Conservation (phyloP, 1,140 invertebrate species). For the Pachyrhynchus sulphureomaculatus region DNA sequence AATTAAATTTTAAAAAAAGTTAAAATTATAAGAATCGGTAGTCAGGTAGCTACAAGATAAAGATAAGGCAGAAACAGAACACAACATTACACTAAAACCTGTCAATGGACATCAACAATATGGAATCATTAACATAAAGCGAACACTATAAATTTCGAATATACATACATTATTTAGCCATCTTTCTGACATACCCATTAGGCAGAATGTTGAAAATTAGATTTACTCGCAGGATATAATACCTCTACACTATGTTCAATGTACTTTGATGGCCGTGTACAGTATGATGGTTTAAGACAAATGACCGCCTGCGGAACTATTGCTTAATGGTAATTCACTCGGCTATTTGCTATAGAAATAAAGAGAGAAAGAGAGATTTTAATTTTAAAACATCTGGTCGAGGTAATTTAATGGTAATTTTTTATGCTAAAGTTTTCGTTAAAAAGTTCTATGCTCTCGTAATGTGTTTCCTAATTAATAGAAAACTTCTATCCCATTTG, state of each 20-base stretch:
- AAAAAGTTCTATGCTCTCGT: too few species aligned
- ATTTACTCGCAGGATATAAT: slow-evolving; percentile 6
- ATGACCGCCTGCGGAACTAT: slow-evolving; percentile 1
- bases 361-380: background rate
- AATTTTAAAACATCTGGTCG: slow-evolving; percentile 2
- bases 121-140: slow-evolving; percentile 1
- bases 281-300: background rate
- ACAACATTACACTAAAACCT: too few species aligned
- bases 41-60: too few species aligned
- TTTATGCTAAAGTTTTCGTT: too few species aligned
- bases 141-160: slow-evolving; percentile 3
- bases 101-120: background rate
- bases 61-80: too few species aligned
- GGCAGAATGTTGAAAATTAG: slow-evolving; percentile 2
- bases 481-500: too few species aligned
- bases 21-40: too few species aligned
- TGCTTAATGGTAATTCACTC: background rate
- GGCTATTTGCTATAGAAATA: background rate
- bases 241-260: too few species aligned
- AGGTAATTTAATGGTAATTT: background rate
- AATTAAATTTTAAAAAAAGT: too few species aligned
- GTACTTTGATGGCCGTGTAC: background rate
- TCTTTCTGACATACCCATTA: slow-evolving; percentile 12
- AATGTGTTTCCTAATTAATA: too few species aligned
- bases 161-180: slow-evolving; percentile 21